Evolutionary conservation across 1,140 invertebrate species (phyloP).

Genomic region (Solenopsis fugax): DNA sequence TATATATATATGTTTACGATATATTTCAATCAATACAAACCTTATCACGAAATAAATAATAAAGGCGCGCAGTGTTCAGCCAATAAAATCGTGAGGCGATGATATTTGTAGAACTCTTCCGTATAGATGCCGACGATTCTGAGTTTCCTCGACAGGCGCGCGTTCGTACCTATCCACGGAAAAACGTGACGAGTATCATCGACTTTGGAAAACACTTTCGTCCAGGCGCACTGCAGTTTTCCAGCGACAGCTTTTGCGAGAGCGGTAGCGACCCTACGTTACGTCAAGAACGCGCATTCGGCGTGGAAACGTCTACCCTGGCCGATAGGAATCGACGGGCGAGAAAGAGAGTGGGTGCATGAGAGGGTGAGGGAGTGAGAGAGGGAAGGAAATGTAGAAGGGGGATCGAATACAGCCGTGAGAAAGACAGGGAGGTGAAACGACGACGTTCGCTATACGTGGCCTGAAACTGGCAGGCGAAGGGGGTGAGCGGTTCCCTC

Average conservation of each 20-base stretch:
- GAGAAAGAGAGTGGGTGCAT: not conserved
- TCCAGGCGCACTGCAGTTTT: slow-evolving; percentile 55
- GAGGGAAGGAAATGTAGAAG: not conserved
- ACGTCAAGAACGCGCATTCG: slow-evolving; percentile 40
- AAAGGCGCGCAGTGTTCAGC: not conserved
- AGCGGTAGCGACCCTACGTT: slow-evolving; percentile 53
- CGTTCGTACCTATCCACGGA: slow-evolving; percentile 45
- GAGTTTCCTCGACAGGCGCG: slow-evolving; percentile 35
- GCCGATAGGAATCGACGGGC: slow-evolving; percentile 67
- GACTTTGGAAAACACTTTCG: slow-evolving; percentile 65
- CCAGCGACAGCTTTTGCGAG: slow-evolving; percentile 32
- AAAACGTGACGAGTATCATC: slow-evolving; percentile 65
- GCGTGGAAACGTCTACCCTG: slow-evolving; percentile 51
- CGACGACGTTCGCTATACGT: slow-evolving; percentile 57
- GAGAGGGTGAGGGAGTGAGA: not conserved
- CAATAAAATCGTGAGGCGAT: slow-evolving; percentile 35
- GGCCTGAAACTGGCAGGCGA: slow-evolving; percentile 69
- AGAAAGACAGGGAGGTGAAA: slow-evolving; percentile 63
- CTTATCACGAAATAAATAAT: slow-evolving; percentile 20
- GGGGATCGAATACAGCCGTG: slow-evolving; percentile 28
- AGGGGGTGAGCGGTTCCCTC: slow-evolving; percentile 65
- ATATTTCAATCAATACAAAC: slow-evolving; percentile 1
- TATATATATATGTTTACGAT: not conserved
- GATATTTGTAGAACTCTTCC: not conserved
- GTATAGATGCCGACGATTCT: not conserved